Evolutionary conservation across 2,888 invertebrate genomes (phyloP).

Genomic region (Ramazzottius varieornatus): DNA sequence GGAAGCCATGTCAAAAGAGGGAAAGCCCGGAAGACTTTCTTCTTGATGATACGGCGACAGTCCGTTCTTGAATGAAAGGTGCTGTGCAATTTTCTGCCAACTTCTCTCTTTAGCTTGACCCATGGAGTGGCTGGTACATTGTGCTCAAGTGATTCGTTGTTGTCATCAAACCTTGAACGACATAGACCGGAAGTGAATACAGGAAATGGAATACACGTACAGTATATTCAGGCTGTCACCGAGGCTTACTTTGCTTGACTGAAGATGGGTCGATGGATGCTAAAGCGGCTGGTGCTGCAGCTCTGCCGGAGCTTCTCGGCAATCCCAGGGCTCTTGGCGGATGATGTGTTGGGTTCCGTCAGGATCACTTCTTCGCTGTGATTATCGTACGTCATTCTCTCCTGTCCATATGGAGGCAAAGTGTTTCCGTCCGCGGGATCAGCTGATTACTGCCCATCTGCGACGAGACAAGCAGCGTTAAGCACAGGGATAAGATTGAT

Average conservation of each 20-base stretch:
- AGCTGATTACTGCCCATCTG: too few relatives aligned
- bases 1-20: background rate
- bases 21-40: background rate
- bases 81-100: background rate
- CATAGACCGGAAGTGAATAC: too few relatives aligned
- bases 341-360: background rate
- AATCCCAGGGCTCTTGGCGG: background rate
- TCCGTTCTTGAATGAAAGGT: background rate
- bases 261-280: background rate
- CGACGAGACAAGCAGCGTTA: too few relatives aligned
- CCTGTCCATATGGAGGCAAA: too few relatives aligned
- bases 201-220: background rate
- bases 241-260: background rate
- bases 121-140: background rate
- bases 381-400: background rate
- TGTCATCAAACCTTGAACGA: background rate
- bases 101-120: background rate
- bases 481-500: too few relatives aligned
- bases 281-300: background rate
- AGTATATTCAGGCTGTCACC: background rate
- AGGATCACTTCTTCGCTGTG: background rate
- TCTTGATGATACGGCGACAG: background rate
- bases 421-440: too few relatives aligned
- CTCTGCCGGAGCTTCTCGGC: background rate
- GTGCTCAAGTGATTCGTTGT: background rate